phyloP scores from a whole-genome alignment of 2,888 invertebrate genomes.

The Drosophila differens region DNA sequence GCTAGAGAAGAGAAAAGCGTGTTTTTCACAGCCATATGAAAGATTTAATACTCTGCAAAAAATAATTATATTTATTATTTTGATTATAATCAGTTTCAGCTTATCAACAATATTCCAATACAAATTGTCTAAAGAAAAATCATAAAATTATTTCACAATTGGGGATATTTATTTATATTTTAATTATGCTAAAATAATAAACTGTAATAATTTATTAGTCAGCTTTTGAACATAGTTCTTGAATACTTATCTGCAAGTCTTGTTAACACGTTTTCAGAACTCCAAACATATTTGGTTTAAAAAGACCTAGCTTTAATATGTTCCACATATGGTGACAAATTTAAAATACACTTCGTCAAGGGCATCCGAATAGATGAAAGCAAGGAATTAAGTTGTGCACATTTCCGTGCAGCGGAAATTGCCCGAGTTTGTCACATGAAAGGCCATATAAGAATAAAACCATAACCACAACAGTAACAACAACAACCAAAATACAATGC shows the following conservation, averaged over 20 bases:
- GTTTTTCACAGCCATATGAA: background rate
- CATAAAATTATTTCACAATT: background rate
- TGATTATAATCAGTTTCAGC: background rate
- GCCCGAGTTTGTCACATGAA: constrained; percentile 69
- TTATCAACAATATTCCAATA: background rate
- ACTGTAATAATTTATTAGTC: background rate
- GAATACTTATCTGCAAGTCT: background rate
- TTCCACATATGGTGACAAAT: background rate
- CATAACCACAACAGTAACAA: constrained; percentile 22
- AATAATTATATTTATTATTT: background rate
- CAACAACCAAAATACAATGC: constrained; percentile 1
- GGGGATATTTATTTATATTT: background rate
- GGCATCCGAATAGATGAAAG: constrained; percentile 22
- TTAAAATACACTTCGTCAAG: background rate
- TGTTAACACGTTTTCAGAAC: background rate
- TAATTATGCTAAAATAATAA: background rate
- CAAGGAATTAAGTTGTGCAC: constrained; percentile 76
- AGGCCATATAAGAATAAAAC: constrained; percentile 49
- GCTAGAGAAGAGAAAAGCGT: background rate
- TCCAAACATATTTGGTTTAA: background rate
- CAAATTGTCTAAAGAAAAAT: background rate
- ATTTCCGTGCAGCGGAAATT: constrained; percentile 77
- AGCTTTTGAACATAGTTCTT: background rate
- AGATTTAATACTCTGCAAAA: background rate
- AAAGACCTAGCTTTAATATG: background rate